Evolutionary conservation across 2,888 invertebrate genomes (phyloP), one percentile per base, ranked within the genome.

Genomic region (Thymelicus acteon): DNA sequence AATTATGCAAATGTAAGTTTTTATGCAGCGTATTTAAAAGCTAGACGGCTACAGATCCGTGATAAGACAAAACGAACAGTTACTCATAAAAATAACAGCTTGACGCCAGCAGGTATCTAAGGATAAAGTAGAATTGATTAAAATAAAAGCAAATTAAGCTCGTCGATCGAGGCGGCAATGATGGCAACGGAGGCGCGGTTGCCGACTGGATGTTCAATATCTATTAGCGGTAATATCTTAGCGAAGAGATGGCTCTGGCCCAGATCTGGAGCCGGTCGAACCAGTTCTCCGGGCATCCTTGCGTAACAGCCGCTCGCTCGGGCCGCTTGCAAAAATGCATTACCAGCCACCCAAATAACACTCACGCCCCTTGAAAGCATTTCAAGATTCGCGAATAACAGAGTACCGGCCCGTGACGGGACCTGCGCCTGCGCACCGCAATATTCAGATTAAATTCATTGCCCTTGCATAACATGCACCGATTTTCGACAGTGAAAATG

Each of bases 181-280:
- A 60, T 62, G 71, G 72, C 76, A 77, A 75, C 75, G 75, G 71
- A 72, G 75, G 75, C 75, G 74, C 74, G 74, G 78, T 81, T 82
- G 85, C 83, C 79, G 82, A 81, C 77, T 82, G 81, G 82, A 77
- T 78, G 85, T 83, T 86, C 85, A 88, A 87, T 90, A 91, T 92
- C 91, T 93, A 93, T 92, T 91, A 91, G 89, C 85, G 85, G 89
- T 87, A 87, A 89, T 90, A 91, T 88, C 83, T 89, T 87, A 87
- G 86, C 83, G 79, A 85, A 85, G 90, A 90, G 91, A 93, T 92
- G 92, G 84, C 83, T 89, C 89, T 93, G 93, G 86, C 93, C 93
- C 91, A 92, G 91, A 86, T 93, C 85, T 79, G 81, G 74, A 87
- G 88, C 93, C 92, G 92, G 93, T 93, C 80, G 82, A 80, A 91